These are phyloP conservation scores for Myiagra hebetior DNA, from an alignment of 2,113 vertebrate species.

Conservation along the genomic window DNA sequence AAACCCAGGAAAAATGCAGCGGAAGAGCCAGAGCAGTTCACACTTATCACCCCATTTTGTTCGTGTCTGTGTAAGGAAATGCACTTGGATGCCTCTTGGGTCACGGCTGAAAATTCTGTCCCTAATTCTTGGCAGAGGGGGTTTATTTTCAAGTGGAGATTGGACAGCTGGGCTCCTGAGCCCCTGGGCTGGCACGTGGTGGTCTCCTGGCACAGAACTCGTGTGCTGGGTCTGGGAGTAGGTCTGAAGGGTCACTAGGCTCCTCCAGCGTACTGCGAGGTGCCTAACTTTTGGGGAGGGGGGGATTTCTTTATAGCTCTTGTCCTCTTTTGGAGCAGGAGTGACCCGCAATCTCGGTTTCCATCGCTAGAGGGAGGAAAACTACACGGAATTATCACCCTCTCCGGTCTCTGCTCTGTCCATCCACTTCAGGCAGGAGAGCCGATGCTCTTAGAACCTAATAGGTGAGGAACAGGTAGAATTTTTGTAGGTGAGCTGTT, in stretches of 20 bases:
- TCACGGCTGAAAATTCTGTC: neutral
- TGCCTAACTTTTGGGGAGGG: fast-evolving
- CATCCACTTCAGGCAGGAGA: neutral
- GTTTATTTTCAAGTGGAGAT: neutral
- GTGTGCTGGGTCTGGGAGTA: fast-evolving
- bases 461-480: neutral
- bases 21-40: neutral
- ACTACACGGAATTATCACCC: constrained; percentile 72
- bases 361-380: constrained; percentile 77
- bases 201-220: neutral
- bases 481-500: neutral
- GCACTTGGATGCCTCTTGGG: too few relatives aligned
- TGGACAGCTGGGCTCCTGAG: fast-evolving
- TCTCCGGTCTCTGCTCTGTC: fast-evolving
- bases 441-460: neutral
- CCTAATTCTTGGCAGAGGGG: neutral
- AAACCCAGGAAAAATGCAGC: neutral
- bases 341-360: constrained; percentile 51
- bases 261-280: fast-evolving
- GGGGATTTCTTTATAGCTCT: neutral
- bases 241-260: neutral
- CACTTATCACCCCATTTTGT: neutral
- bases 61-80: neutral
- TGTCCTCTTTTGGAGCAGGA: neutral
- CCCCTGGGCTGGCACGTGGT: fast-evolving